A percentile compares a stretch with the other conserved stretches of the same genome.
Evolutionary conservation across 2,113 vertebrate genomes (phyloP).

Genomic region (Atrichornis clamosus): DNA sequence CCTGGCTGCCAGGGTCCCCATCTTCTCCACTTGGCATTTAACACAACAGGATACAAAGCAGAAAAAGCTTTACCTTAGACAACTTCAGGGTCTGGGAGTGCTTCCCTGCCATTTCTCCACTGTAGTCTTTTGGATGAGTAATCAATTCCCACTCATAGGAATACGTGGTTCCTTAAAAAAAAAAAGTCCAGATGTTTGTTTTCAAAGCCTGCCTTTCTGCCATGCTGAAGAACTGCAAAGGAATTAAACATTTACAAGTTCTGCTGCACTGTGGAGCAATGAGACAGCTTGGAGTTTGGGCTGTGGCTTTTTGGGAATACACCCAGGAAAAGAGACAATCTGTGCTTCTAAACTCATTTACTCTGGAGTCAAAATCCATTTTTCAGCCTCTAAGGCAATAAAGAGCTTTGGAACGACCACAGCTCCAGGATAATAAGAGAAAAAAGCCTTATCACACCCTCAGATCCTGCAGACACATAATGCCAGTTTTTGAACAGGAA

Average conservation of each 20-base stretch:
- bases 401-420: conserved; percentile 7
- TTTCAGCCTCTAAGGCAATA: neutral
- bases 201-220: neutral
- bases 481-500: neutral
- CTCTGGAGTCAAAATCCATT: neutral
- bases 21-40: neutral
- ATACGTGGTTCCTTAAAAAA: conserved; percentile 81
- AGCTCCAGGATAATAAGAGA: neutral
- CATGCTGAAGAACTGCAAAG: neutral
- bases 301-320: conserved; percentile 16
- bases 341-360: conserved; percentile 11
- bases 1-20: neutral
- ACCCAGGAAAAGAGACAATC: conserved; percentile 38
- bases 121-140: conserved; percentile 91
- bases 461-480: neutral
- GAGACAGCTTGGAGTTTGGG: neutral
- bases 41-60: neutral
- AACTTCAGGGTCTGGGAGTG: conserved; percentile 84
- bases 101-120: conserved; percentile 92
- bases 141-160: conserved; percentile 89
- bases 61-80: conserved; percentile 81
- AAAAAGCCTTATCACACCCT: neutral
- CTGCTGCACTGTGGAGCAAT: conserved; percentile 6
- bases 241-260: conserved; percentile 49
- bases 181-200: conserved; percentile 47